Evolutionary conservation across 2,113 vertebrate species (phyloP), one percentile per base, ranked within the genome.

Genomic region (Vidua chalybeata): DNA sequence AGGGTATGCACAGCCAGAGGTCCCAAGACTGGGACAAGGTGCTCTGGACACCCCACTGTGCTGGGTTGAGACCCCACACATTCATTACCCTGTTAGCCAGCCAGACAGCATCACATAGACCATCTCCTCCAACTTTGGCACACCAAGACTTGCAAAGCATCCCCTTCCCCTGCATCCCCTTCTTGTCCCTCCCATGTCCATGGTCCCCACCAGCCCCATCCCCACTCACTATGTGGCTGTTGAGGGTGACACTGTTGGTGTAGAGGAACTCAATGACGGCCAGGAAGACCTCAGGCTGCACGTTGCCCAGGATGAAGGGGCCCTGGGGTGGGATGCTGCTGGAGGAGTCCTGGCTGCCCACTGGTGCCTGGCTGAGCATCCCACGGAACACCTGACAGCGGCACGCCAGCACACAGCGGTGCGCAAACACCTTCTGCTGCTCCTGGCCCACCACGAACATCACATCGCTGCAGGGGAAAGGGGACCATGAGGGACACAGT

Each of bases 181-280:
- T 13, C n/a, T 30, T 46, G 12, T 27, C 64, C 63, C 64, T 69
- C 48, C 39, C 52, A 33, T 0, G 1, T 15, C 48, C 39, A 23
- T 1, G 3, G 21, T 16, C 64, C 73, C 64, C 26, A 13, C 17
- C 35, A 74, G 24, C 39, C 59, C 55, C 41, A 55, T 16, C 61
- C 58, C 74, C 91, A 97, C 98, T 98, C 92, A 98, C 98, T 0
- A 97, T 98, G 59, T 52, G 68, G 69, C 91, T 97, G 88, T 97
- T 96, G 84, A 98, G 97, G 49, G 96, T 97, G 94, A 98, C 96
- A 1, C 96, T 97, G 92, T 98, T 98, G 67, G 98, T 98, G 43
- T 98, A 98, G 67, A 98, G 97, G 96, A 98, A 98, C 84, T 98
- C 98, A 3, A 98, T 95, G 82, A 98, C 97, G 0, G 97, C 97